Base-by-base conservation (phyloP, 2,888 invertebrate species). In the Coelinius sp. region DNA sequence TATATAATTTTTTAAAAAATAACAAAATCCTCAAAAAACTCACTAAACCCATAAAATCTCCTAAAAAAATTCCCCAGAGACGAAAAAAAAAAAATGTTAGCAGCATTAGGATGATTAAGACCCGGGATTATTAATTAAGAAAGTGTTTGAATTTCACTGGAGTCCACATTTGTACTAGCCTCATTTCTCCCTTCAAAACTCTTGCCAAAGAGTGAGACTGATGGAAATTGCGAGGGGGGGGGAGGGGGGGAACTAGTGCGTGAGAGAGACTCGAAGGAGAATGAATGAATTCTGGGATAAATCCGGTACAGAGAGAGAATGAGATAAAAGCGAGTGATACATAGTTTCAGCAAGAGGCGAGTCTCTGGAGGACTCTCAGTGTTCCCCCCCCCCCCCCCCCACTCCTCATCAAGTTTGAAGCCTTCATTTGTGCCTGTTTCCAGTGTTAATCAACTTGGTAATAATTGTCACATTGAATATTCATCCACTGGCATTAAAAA, bases 361-460 rank as follows among this genome's bases (percentile, higher is more conserved):
- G 22, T 62, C 68, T 69, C 73, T 64, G 17, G 56, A 62, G 70
- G 24, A 68, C 64, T 31, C 56, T 56, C 41, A 25, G 44, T 63
- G 25, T 52, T 68, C 56, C 52, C 69, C 59, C 46, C 10, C 31
- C 31, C 31, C 4, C 31, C 31, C 31, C 31, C 31, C 8, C 31
- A 4, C 31, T 31, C 31, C 31, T 31, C 31, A 4, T 8, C 4
- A 4, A 35, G 65, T 56, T 46, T 68, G 59, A 71, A 73, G 70
- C 68, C 64, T 64, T 73, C 69, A 73, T 73, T 70, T 71, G 70
- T 64, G 27, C 56, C 65, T 75, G 70, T 71, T 73, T 73, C 59
- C 46, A 66, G 71, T 70, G 70, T 71, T 75, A 75, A 75, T 71
- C 66, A 71, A 66, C 71, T 66, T 49, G 22, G 24, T 66, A 71